Percentiles rank a stretch among this genome's conserved stretches.
Evolutionary conservation across 2,797 vertebrate genomes (phyloP).

Genomic region (Helostoma temminkii): DNA sequence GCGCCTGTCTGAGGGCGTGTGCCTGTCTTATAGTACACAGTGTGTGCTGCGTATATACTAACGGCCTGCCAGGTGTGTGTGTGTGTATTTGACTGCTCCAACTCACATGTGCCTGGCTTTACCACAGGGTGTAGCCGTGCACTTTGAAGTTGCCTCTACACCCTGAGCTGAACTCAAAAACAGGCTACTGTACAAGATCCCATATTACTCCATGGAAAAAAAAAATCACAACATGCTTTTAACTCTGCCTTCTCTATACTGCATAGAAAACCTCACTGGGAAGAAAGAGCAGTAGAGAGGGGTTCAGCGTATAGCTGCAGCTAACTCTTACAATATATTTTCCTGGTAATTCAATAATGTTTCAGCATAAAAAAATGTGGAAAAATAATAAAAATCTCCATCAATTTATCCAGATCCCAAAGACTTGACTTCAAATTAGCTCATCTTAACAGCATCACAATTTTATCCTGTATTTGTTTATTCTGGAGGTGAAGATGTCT

Average conservation of each 20-base stretch:
- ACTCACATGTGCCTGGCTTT: slow-evolving; percentile 58
- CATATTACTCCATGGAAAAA: slow-evolving; percentile 62
- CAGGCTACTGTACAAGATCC: slow-evolving; percentile 62
- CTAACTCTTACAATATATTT: not conserved
- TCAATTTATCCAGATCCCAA: not conserved
- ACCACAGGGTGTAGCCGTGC: slow-evolving; percentile 76
- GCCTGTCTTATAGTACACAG: slow-evolving; percentile 19
- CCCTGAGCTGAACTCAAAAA: slow-evolving; percentile 64
- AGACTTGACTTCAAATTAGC: no score
- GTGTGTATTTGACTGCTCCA: slow-evolving; percentile 12
- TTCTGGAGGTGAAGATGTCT: no score
- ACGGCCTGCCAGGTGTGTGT: slow-evolving; percentile 46
- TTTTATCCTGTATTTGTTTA: no score
- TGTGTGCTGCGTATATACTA: slow-evolving; percentile 23
- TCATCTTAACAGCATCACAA: no score
- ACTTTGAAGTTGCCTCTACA: slow-evolving; percentile 72
- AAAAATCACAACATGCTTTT: slow-evolving; percentile 49
- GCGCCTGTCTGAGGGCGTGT: slow-evolving; percentile 53
- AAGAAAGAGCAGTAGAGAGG: not conserved
- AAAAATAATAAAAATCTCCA: not conserved
- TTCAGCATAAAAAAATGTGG: not conserved
- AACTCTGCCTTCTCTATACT: slow-evolving; percentile 38
- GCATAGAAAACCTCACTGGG: not conserved
- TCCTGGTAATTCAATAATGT: not conserved
- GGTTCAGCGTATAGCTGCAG: not conserved